Conservation (phyloP, 2,113 vertebrate species). For the Fulica atra region DNA sequence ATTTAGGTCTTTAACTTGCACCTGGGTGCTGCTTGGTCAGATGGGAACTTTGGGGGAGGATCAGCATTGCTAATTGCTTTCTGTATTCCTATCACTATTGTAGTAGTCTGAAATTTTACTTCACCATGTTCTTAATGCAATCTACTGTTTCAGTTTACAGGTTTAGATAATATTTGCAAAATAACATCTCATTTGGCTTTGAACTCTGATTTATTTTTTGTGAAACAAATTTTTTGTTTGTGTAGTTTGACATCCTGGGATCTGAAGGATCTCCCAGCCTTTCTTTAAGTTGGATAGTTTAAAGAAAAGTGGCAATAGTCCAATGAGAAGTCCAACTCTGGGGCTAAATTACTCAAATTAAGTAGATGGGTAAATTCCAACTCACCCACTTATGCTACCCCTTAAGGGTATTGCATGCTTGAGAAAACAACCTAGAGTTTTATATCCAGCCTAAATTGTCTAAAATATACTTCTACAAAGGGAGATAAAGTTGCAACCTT, state of each 20-base stretch:
- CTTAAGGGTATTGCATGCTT: not conserved
- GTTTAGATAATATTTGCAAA: not conserved
- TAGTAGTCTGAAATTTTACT: not conserved
- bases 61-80: not conserved
- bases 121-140: not conserved
- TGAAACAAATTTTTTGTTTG: not conserved
- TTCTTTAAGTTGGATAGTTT: not conserved
- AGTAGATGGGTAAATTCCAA: not conserved
- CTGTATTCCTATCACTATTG: not conserved
- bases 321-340: not conserved
- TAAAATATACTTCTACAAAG: not conserved
- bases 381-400: not conserved
- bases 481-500: not conserved
- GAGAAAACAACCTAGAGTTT: not conserved
- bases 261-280: not conserved
- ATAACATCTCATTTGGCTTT: not conserved
- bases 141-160: not conserved
- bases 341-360: not conserved
- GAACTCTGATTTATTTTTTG: not conserved
- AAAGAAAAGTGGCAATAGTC: not conserved
- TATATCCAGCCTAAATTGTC: not conserved
- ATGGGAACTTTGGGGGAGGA: not conserved
- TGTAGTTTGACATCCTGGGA: not conserved
- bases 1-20: not conserved
- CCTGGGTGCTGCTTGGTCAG: not conserved